Evolutionary conservation across 1,140 invertebrate genomes (phyloP), one percentile per base, ranked within the genome.

Genomic region (Sitobion miscanthi): DNA sequence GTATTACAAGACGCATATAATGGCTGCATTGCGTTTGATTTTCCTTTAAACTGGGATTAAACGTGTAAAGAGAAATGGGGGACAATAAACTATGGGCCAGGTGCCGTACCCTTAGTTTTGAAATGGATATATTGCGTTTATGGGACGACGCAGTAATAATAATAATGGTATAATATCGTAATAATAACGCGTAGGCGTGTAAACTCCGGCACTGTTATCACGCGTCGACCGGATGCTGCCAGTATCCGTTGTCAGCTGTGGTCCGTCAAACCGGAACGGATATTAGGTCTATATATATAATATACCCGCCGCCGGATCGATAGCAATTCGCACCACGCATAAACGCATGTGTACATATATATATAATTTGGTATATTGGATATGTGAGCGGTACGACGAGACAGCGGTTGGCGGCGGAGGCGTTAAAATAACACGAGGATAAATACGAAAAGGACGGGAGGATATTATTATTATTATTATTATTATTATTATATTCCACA

Each of bases 401-500:
- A 47, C 85, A n/a, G 30, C 14, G 14, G 30, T n/a, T 52, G 47
- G 45, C n/a, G 42, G 25, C 90, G 62, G 69, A 91, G 45, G 57
- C 90, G 90, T 77, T 91, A 52, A 49, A 69, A 91, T 69, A 69
- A 77, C 90, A 77, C 90, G 5, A 3, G 38, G 69, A 42, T 25
- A 30, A 83, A 30, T 8, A 35, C 25, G 14, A 47, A 91, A 83
- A 47, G 90, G 45, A 49, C 30, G 1, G 6, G n/a, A 89, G 35
- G 87, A 89, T 89, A 87, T 49, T 87, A 49, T n/a, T 87, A 87
- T 86, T 86, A 86, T 86, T 86, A 86, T 49, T 87, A 49, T n/a
- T 87, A 87, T 86, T 86, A 87, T 54, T 54, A 54, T 85, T 85
- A 85, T n/a, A 87, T 87, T 87, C 85, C 86, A n/a, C 86, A n/a